A percentile compares a stretch with the other conserved stretches of the same genome.
These are phyloP conservation scores for Drosophila borborema DNA, from an alignment of 2,888 invertebrate genomes.

Conservation along the genomic window DNA sequence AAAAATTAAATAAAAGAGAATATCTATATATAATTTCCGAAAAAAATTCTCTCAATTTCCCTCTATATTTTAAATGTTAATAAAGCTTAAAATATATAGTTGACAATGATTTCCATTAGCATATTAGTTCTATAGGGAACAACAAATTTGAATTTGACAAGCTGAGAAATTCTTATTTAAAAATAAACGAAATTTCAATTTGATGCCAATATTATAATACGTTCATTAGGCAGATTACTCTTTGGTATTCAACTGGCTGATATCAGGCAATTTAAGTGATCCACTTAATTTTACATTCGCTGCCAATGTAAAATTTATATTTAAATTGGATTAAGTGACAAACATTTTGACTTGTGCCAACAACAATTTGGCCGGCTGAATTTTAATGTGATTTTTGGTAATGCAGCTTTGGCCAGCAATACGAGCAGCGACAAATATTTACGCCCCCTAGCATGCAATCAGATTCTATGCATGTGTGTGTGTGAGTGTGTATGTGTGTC, in stretches of 20 bases:
- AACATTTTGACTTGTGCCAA: constrained; percentile 70
- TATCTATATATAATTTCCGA: too few species aligned
- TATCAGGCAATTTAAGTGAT: constrained; percentile 19
- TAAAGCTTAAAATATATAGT: too few species aligned
- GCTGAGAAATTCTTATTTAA: neutral
- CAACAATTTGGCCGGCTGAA: constrained; percentile 61
- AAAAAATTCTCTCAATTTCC: too few species aligned
- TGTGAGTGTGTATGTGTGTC: constrained; percentile 27
- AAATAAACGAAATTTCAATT: neutral
- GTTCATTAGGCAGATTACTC: constrained; percentile 1
- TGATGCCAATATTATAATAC: neutral
- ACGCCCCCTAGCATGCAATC: constrained; percentile 17
- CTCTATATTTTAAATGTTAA: too few species aligned
- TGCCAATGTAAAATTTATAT: constrained; percentile 68
- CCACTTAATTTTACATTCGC: constrained; percentile 40
- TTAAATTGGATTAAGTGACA: constrained; percentile 75
- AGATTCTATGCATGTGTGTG: constrained; percentile 1
- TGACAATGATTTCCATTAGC: too few species aligned
- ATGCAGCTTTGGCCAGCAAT: constrained; percentile 44
- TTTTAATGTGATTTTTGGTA: constrained; percentile 76
- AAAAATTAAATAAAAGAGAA: too few species aligned
- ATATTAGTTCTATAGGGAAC: too few species aligned
- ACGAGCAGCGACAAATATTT: constrained; percentile 20
- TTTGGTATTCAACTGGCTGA: constrained; percentile 4
- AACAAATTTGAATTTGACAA: neutral